Base-by-base conservation (phyloP, 1,140 invertebrate species). In the Drosophila guanche region DNA sequence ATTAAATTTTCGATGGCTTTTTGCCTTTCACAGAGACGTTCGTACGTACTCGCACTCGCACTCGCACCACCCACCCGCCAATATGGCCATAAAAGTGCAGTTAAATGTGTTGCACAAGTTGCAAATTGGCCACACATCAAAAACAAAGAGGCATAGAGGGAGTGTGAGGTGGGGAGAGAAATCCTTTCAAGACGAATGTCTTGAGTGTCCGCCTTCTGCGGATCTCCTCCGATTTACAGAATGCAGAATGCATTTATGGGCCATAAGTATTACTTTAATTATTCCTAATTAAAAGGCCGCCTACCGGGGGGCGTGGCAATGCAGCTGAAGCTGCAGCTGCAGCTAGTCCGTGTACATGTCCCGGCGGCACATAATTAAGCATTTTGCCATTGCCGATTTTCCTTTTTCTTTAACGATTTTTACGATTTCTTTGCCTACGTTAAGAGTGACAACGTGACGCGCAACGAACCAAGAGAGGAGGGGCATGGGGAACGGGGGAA, bases 221-320 rank as follows among this genome's bases (percentile, higher is more conserved):
- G 16, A 29, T n/a, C 12, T 48, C 37, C 37, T 37, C 60, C 48
- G 60, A 69, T 70, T 67, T 58, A 16, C 37, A 20, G 10, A 37
- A 37, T 45, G 43, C 53, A 41, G 56, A 68, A 62, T 76, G 76
- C 63, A 76, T 70, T 69, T 63, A 59, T 58, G 56, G 63, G 58
- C 37, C 60, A 68, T 86, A 85, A 86, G 86, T 86, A 81, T 80
- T 63, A 74, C 84, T 86, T 81, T 81, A 77, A 85, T 85, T 81
- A 69, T 81, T 73, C 61, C 76, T 77, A 81, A 86, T 79, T 74
- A 61, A 47, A 50, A 41, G 70, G 54, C 72, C 59, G 54, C 47
- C 48, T 48, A 76, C 58, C 43, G 4, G 78, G 69, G 58, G 83
- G 78, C 83, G 83, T 86, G 47, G 61, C 47, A 48, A 46, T 41